Conservation (phyloP, 2,888 invertebrate species). For the Latrodectus elegans region DNA sequence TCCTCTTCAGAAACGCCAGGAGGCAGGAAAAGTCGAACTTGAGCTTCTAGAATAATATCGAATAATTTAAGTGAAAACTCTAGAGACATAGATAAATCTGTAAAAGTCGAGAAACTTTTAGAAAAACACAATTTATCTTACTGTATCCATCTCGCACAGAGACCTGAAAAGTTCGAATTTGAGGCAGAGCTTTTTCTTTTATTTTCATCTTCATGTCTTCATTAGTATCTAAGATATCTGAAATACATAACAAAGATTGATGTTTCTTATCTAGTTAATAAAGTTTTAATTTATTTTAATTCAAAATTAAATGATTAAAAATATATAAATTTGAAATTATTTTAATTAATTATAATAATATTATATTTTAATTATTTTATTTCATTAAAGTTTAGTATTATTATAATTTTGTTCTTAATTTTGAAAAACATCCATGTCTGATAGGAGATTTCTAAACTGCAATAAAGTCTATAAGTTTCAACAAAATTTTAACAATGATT, state of each 20-base stretch:
- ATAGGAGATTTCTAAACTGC: no score
- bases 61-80: background rate
- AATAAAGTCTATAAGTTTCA: no score
- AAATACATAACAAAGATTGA: background rate
- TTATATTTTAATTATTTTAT: no score
- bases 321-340: no score
- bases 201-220: constrained; percentile 82
- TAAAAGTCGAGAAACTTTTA: background rate
- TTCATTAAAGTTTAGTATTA: no score
- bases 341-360: no score
- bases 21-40: constrained; percentile 89
- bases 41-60: constrained; percentile 79
- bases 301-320: no score
- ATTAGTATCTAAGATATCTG: constrained; percentile 85
- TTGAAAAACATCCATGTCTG: no score
- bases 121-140: constrained; percentile 59
- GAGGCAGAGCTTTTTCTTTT: constrained; percentile 87
- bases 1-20: constrained; percentile 92
- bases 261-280: background rate
- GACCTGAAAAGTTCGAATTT: constrained; percentile 89
- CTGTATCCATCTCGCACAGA: constrained; percentile 90
- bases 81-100: background rate
- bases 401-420: no score
- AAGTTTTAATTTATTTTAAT: no score
- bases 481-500: no score